Base-by-base conservation (phyloP, 2,113 vertebrate genomes). In the Heterocephalus glaber region DNA sequence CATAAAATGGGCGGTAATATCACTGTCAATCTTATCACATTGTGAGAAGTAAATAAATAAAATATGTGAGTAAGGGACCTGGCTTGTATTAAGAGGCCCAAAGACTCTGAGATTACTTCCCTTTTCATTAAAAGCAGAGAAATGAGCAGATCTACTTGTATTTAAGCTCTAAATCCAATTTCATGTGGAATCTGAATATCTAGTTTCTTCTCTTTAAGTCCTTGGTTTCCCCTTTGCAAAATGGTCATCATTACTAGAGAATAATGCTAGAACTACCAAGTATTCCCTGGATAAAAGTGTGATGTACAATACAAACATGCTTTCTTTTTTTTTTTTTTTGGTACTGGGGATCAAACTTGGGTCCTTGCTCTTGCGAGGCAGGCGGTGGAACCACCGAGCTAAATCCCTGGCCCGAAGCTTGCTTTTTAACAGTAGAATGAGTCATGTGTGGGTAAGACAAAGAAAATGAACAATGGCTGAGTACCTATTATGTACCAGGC, bases 401-500 rank as follows among this genome's bases (percentile, higher is more conserved):
- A n/a, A n/a, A n/a, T n/a, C n/a, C n/a, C n/a, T n/a, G n/a, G n/a
- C n/a, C n/a, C n/a, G n/a, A n/a, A n/a, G n/a, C n/a, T n/a, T n/a
- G n/a, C n/a, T n/a, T n/a, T n/a, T 66, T 66, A 96, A 68, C 10
- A 81, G n/a, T 10, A 74, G 35, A 91, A 54, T 54, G 30, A 83
- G 63, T 74, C 33, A 86, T 5, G 26, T 65, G 11, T 92, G 72
- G 20, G 12, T 68, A 52, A 74, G 24, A 84, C 38, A 33, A 44
- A 96, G 86, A 84, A 92, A 86, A 74, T 68, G 80, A 85, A 33
- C 8, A n/a, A 85, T 80, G 44, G 79, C 44, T 20, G 86, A 89
- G 47, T 30, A 24, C 20, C 79, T 60, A 70, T n/a, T 66, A 47
- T 24, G 61, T n/a, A 28, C 41, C 30, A 47, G 41, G 60, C 4